A percentile compares a stretch with the other conserved stretches of the same genome.
Conservation (phyloP, 2,797 vertebrate genomes). For the Anguilla megastoma region DNA sequence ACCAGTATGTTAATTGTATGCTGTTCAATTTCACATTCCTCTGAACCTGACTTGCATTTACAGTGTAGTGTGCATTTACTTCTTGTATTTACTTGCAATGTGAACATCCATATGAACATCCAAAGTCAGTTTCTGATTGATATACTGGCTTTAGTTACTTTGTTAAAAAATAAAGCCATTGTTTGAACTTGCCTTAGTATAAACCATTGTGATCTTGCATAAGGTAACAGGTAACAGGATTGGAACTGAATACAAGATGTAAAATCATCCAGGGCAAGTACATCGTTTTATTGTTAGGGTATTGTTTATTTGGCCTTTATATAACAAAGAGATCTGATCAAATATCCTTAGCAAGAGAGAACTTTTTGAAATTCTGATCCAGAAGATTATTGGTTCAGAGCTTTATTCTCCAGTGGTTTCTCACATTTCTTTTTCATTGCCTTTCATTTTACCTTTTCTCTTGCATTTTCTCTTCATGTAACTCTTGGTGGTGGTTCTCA, state of each 20-base stretch:
- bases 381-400: not conserved
- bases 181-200: not conserved
- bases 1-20: not conserved
- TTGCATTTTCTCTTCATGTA: slow-evolving; percentile 16
- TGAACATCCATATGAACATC: not conserved
- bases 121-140: not conserved
- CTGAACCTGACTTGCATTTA: not conserved
- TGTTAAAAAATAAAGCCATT: not conserved
- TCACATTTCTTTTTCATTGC: slow-evolving; percentile 6
- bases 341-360: not conserved
- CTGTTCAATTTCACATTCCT: not conserved
- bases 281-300: not conserved
- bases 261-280: not conserved
- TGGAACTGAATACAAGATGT: not conserved
- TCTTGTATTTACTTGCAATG: not conserved
- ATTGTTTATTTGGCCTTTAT: slow-evolving; percentile 2
- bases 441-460: not conserved
- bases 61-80: not conserved
- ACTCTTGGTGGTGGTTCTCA: slow-evolving; percentile 33
- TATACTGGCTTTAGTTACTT: not conserved
- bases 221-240: not conserved
- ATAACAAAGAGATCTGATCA: not conserved
- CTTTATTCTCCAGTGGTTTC: not conserved
- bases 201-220: not conserved
- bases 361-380: not conserved